A percentile compares a stretch with the other conserved stretches of the same genome.
These are phyloP conservation scores for Oxyura jamaicensis DNA, from an alignment of 2,113 vertebrate genomes.

Conservation along the genomic window DNA sequence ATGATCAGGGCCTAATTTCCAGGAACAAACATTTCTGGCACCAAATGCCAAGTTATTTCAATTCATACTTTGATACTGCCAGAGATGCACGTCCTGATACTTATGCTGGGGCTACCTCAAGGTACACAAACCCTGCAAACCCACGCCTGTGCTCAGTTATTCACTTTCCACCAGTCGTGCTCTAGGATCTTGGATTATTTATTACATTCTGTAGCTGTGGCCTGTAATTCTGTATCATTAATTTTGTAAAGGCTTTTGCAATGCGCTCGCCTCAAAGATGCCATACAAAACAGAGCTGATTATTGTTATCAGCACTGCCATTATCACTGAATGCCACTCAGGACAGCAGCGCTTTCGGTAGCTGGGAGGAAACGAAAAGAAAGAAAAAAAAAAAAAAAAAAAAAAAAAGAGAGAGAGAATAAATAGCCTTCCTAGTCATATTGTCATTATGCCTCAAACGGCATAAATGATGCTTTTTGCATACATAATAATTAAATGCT, in stretches of 20 bases:
- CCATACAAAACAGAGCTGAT: not conserved
- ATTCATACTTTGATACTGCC: not conserved
- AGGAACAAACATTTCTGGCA: not conserved
- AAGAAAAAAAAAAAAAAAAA: no score
- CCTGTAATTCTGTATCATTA: not conserved
- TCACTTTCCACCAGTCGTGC: not conserved
- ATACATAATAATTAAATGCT: not conserved
- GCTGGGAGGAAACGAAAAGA: not conserved
- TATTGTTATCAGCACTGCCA: not conserved
- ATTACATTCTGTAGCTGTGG: not conserved
- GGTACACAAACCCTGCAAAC: not conserved
- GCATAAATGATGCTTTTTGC: not conserved
- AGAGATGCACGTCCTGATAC: not conserved
- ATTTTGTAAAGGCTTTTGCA: not conserved
- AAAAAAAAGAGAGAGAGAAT: rapidly evolving
- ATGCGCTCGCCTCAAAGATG: not conserved
- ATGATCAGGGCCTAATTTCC: not conserved
- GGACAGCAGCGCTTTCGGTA: not conserved
- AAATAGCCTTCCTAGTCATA: not conserved
- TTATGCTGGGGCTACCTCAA: rapidly evolving
- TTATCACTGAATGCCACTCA: not conserved
- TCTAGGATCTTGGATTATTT: not conserved
- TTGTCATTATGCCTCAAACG: not conserved
- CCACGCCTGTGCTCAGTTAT: not conserved
- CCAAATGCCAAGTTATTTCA: not conserved